Conservation (phyloP, 2,888 invertebrate species). For the Shargacucullia verbasci region DNA sequence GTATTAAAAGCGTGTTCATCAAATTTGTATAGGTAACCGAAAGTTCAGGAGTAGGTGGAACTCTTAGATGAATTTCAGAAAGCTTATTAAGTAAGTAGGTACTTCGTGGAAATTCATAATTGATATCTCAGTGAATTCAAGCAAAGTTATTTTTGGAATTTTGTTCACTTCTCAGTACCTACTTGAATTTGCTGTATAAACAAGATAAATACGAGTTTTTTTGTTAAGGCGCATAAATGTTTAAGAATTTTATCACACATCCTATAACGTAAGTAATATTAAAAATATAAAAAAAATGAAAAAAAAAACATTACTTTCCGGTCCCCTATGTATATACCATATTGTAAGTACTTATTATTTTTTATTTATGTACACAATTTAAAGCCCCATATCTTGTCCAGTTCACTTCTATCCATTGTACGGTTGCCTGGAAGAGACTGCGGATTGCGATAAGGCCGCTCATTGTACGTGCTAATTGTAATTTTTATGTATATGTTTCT, state of each 20-base stretch:
- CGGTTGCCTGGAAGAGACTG: too few species aligned
- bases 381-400: too few species aligned
- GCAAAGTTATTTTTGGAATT: constrained; percentile 8
- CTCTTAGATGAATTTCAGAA: constrained; percentile 23
- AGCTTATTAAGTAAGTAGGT: constrained; percentile 4
- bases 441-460: too few species aligned
- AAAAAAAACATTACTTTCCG: too few species aligned
- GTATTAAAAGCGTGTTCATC: constrained; percentile 12
- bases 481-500: too few species aligned
- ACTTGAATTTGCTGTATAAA: constrained; percentile 1
- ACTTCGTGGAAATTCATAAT: constrained; percentile 16
- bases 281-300: too few species aligned
- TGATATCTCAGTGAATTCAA: constrained; percentile 7
- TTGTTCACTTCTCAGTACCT: constrained; percentile 1
- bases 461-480: too few species aligned
- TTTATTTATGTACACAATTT: too few species aligned
- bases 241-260: not conserved
- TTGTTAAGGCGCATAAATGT: not conserved
- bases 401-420: too few species aligned
- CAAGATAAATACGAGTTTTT: not conserved
- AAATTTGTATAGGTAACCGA: constrained; percentile 19
- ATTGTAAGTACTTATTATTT: too few species aligned
- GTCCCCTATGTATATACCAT: too few species aligned
- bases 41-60: constrained; percentile 19
- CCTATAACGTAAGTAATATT: too few species aligned